Percentiles rank a stretch among this genome's conserved stretches.
Conservation (phyloP, 2,113 vertebrate genomes). For the Garra rufa region DNA sequence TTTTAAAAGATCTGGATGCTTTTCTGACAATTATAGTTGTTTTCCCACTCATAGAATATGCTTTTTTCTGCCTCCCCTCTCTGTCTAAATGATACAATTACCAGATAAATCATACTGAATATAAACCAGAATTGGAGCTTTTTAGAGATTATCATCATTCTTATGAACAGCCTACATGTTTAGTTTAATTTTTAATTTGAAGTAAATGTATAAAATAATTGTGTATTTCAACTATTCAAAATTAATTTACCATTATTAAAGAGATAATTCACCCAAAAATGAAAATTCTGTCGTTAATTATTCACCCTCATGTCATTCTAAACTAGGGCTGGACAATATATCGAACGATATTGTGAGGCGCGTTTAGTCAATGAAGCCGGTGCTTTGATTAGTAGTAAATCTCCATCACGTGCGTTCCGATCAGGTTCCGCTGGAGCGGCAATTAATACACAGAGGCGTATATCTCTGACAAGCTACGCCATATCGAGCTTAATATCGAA, state of each 20-base stretch:
- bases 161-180: not conserved
- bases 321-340: too few species aligned
- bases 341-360: too few species aligned
- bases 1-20: not conserved
- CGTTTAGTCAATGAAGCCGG: too few species aligned
- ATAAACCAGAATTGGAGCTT: not conserved
- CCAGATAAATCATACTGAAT: not conserved
- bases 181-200: not conserved
- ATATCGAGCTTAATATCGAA: too few species aligned
- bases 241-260: not conserved
- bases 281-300: too few species aligned
- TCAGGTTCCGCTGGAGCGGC: too few species aligned
- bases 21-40: not conserved
- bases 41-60: not conserved
- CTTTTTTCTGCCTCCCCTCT: not conserved
- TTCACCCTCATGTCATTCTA: too few species aligned
- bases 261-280: too few species aligned
- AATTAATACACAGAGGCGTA: too few species aligned
- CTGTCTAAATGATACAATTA: not conserved
- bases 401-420: too few species aligned
- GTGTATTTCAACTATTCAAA: not conserved
- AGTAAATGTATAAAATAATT: not conserved
- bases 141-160: not conserved
- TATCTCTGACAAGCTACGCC: too few species aligned
- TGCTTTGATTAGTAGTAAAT: too few species aligned